Percentiles rank a stretch among this genome's conserved stretches.
Evolutionary conservation across 2,888 invertebrate genomes (phyloP).

Genomic region (Meliscaeva auricollis): DNA sequence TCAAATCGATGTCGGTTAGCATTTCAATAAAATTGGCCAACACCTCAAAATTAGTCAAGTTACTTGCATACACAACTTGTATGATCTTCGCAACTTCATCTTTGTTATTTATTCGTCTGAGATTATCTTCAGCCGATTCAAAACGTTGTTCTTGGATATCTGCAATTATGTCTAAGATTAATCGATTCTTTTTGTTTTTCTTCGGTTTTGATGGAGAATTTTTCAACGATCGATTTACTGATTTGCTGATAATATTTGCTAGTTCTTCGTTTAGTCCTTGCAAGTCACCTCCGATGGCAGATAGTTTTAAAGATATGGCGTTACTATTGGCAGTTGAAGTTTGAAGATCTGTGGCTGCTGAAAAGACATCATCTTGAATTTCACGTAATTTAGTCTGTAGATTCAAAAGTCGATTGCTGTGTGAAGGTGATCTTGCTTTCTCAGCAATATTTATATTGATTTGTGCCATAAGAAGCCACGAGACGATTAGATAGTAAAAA

Average conservation of each 20-base stretch:
- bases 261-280: not conserved
- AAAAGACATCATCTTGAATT: not conserved
- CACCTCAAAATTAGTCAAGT: not conserved
- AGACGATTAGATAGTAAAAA: not conserved
- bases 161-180: not conserved
- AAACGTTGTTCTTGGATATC: not conserved
- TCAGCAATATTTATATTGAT: not conserved
- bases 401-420: not conserved
- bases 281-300: not conserved
- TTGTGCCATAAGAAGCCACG: not conserved
- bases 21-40: conserved; percentile 18
- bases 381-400: not conserved
- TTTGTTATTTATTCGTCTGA: not conserved
- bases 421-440: not conserved
- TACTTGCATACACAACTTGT: not conserved
- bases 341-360: not conserved
- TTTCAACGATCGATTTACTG: not conserved
- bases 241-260: not conserved
- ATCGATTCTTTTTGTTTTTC: not conserved
- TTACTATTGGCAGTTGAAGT: not conserved
- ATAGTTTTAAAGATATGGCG: not conserved
- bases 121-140: not conserved
- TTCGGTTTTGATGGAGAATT: not conserved
- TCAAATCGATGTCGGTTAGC: not conserved
- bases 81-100: not conserved